Percentiles rank a stretch among this genome's conserved stretches.
Evolutionary conservation across 2,797 vertebrate species (phyloP).

Genomic region (Myripristis murdjan): DNA sequence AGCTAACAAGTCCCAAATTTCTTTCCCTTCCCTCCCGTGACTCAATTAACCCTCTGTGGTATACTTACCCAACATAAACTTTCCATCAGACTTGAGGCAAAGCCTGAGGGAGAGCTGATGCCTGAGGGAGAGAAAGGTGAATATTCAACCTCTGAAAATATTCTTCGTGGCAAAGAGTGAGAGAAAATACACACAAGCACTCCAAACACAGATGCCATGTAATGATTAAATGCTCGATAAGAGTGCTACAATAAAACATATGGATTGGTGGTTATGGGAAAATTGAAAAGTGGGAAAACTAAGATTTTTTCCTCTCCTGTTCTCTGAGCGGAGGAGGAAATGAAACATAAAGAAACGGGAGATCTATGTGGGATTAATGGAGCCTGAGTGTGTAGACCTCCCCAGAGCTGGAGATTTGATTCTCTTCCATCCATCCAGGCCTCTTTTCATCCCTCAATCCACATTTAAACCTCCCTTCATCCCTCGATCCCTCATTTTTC

Average conservation of each 20-base stretch:
- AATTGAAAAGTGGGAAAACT: constrained; percentile 23
- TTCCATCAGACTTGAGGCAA: constrained; percentile 28
- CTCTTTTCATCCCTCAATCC: constrained; percentile 60
- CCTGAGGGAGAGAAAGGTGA: not conserved
- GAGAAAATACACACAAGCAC: constrained; percentile 21
- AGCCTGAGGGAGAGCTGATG: constrained; percentile 13
- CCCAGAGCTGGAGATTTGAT: constrained; percentile 56
- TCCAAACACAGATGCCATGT: constrained; percentile 7
- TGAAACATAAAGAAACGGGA: constrained; percentile 63
- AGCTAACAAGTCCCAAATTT: constrained; percentile 58
- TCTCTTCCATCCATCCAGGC: constrained; percentile 43
- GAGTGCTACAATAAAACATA: not conserved
- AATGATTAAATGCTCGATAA: not conserved
- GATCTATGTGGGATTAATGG: constrained; percentile 65
- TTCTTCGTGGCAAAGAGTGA: constrained; percentile 26
- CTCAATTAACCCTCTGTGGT: constrained; percentile 51
- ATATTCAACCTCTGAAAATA: constrained; percentile 19
- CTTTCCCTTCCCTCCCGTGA: constrained; percentile 34
- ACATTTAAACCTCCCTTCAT: constrained; percentile 56
- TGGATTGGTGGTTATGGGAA: constrained; percentile 5
- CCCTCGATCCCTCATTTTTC: constrained; percentile 14
- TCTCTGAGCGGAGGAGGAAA: constrained; percentile 57
- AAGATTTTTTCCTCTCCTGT: not conserved
- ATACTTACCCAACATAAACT: constrained; percentile 43
- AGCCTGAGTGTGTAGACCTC: constrained; percentile 53